These are phyloP conservation scores for Otis tarda DNA, from an alignment of 2,113 vertebrate genomes.

Conservation along the genomic window DNA sequence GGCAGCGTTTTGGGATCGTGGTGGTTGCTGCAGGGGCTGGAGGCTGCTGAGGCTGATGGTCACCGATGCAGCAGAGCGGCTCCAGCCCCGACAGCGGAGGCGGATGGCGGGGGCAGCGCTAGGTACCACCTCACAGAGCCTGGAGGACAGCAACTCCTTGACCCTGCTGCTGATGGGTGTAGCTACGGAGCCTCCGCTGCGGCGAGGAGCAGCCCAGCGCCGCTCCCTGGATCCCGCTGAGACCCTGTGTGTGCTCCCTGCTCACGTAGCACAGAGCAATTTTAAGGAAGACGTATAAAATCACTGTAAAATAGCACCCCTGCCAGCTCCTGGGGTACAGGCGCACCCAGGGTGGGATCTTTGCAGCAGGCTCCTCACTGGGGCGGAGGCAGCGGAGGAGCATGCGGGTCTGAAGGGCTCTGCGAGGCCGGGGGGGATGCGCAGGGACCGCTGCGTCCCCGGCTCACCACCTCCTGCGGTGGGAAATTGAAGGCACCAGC, in stretches of 20 bases:
- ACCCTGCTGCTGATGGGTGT: not conserved
- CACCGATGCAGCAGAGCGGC: accelerated
- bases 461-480: not conserved
- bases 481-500: constrained; percentile 1
- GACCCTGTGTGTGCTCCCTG: accelerated
- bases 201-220: not conserved
- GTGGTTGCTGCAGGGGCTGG: not conserved
- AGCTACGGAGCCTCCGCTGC: not conserved
- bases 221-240: not conserved
- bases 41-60: not conserved
- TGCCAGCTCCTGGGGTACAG: not conserved
- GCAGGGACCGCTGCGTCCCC: not conserved
- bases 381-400: not conserved
- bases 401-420: not conserved
- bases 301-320: constrained; percentile 28
- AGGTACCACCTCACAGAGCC: not conserved
- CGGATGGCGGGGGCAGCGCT: not conserved
- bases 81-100: not conserved
- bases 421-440: not conserved
- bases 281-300: constrained; percentile 30
- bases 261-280: not conserved
- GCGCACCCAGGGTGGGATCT: not conserved
- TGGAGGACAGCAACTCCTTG: not conserved
- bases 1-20: accelerated
- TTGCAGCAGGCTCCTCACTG: not conserved